These are phyloP conservation scores for Papilio polyxenes DNA, from an alignment of 1,140 invertebrate genomes.

Conservation along the genomic window DNA sequence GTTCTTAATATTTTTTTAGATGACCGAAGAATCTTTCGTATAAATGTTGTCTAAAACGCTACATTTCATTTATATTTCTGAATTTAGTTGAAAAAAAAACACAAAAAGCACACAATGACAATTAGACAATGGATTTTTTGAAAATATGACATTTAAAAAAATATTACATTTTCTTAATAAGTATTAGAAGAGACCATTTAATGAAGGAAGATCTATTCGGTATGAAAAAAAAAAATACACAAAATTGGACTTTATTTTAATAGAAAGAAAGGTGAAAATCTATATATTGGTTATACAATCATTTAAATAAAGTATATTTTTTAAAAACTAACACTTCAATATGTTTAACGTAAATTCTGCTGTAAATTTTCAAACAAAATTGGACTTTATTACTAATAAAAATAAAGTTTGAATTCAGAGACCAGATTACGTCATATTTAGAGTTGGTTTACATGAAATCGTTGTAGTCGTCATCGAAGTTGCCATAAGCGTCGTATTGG, in stretches of 20 bases:
- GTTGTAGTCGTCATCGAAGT: slow-evolving; percentile 70
- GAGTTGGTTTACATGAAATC: slow-evolving; percentile 71
- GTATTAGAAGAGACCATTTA: neutral
- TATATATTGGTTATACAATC: too few relatives aligned
- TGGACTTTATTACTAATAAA: too few relatives aligned
- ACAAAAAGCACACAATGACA: neutral
- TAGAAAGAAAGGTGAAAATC: neutral
- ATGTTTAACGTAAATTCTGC: too few relatives aligned
- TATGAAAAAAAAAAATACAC: neutral
- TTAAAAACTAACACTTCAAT: neutral
- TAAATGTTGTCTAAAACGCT: too few relatives aligned
- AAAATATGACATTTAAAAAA: neutral
- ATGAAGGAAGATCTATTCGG: neutral
- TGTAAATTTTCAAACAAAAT: too few relatives aligned
- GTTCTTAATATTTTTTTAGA: too few relatives aligned
- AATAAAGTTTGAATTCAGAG: slow-evolving; percentile 33
- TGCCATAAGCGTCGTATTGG: slow-evolving; percentile 69
- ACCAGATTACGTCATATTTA: slow-evolving; percentile 34
- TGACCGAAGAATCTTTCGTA: too few relatives aligned
- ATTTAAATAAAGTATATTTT: neutral
- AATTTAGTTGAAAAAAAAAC: neutral
- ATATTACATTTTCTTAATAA: slow-evolving; percentile 9
- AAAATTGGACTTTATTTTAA: neutral
- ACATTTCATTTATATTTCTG: too few relatives aligned
- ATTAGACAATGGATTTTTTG: neutral